A percentile compares a stretch with the other conserved stretches of the same genome.
Evolutionary conservation across 2,113 vertebrate species (phyloP).

Genomic region (Chamaetylas fuelleborni): DNA sequence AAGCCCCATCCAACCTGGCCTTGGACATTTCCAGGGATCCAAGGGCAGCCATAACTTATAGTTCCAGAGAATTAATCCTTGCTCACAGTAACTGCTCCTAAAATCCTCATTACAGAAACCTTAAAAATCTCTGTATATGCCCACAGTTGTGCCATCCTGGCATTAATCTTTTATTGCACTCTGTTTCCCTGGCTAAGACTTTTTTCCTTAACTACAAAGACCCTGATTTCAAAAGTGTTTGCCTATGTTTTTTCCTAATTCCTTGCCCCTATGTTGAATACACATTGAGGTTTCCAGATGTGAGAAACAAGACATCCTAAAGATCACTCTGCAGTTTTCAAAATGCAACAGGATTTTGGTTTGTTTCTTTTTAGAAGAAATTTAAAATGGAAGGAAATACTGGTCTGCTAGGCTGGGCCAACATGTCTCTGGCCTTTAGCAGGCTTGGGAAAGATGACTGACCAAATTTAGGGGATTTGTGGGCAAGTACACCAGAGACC

Average conservation of each 20-base stretch:
- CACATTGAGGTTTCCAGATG: neutral
- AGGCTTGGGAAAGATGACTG: neutral
- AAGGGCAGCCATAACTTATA: neutral
- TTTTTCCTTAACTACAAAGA: neutral
- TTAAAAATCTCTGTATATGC: neutral
- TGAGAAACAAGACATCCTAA: neutral
- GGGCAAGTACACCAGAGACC: neutral
- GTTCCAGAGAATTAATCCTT: neutral
- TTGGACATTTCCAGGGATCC: neutral
- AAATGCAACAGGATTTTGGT: neutral
- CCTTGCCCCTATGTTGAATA: neutral
- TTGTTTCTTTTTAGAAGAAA: neutral
- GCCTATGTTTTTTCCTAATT: neutral
- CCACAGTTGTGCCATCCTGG: neutral
- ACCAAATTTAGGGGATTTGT: neutral
- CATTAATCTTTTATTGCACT: neutral
- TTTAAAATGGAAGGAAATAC: neutral
- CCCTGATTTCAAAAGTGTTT: neutral
- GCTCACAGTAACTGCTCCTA: neutral
- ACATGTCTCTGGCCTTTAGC: neutral
- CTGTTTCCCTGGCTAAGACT: neutral
- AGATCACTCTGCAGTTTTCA: neutral
- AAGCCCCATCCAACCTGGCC: rapidly evolving
- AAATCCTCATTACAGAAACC: neutral
- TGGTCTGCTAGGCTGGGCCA: neutral